Evolutionary conservation across 1,140 invertebrate genomes (phyloP).

Genomic region (Nilaparvata lugens): DNA sequence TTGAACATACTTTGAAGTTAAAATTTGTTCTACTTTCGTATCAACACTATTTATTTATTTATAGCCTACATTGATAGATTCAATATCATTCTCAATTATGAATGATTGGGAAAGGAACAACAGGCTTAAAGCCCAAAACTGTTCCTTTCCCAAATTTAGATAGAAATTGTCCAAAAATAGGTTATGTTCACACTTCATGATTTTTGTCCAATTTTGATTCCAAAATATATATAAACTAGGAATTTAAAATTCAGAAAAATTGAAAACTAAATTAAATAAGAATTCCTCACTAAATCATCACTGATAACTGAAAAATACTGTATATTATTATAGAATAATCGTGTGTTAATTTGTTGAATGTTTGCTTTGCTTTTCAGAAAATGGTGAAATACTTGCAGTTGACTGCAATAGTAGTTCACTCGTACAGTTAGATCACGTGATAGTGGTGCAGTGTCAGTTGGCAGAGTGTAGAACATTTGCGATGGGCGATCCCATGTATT

Average conservation of each 20-base stretch:
- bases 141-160: too few relatives aligned
- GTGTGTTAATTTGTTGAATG: neutral
- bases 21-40: neutral
- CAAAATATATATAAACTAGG: too few relatives aligned
- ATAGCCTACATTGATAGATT: neutral
- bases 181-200: too few relatives aligned
- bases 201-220: too few relatives aligned
- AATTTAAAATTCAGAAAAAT: too few relatives aligned
- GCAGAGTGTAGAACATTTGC: neutral
- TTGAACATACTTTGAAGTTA: neutral
- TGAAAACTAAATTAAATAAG: too few relatives aligned
- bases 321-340: neutral
- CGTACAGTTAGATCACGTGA: neutral
- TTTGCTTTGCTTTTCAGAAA: neutral
- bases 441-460: neutral
- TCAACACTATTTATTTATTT: neutral
- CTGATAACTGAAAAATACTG: neutral
- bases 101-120: too few relatives aligned
- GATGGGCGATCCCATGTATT: slow-evolving; percentile 45
- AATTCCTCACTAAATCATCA: too few relatives aligned
- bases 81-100: too few relatives aligned
- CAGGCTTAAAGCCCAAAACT: too few relatives aligned
- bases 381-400: neutral
- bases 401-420: neutral
- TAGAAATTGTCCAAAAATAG: too few relatives aligned